Evolutionary conservation across 2,888 invertebrate species (phyloP).

Genomic region (Drosophila buzzatii): DNA sequence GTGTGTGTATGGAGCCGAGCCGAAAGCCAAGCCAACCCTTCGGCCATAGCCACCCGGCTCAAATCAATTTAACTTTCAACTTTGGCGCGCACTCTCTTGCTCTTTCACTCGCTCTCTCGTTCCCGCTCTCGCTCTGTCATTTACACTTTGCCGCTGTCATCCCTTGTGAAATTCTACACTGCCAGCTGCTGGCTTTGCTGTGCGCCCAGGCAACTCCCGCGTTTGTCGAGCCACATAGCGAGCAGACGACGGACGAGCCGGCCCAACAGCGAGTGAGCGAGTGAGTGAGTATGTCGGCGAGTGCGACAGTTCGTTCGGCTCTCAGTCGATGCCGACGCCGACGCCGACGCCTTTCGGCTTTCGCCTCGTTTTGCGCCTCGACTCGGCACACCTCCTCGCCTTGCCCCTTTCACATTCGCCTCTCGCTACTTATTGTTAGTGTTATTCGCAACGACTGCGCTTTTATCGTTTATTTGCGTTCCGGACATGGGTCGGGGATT

Average conservation of each 20-base stretch:
- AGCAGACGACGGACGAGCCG: slow-evolving; percentile 59
- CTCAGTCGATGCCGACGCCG: neutral
- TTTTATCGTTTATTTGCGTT: slow-evolving; percentile 79
- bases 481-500: slow-evolving; percentile 54
- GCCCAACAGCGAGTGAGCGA: slow-evolving; percentile 41
- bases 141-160: slow-evolving; percentile 23
- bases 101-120: slow-evolving; percentile 14
- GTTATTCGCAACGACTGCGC: slow-evolving; percentile 79
- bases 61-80: slow-evolving; percentile 80
- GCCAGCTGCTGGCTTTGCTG: slow-evolving; percentile 58
- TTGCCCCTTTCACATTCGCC: neutral
- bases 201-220: slow-evolving; percentile 82
- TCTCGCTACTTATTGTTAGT: slow-evolving; percentile 80
- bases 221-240: slow-evolving; percentile 76
- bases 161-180: slow-evolving; percentile 51
- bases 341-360: slow-evolving; percentile 1
- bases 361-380: slow-evolving; percentile 6
- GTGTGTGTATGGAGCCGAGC: slow-evolving; percentile 42
- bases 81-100: slow-evolving; percentile 40
- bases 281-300: slow-evolving; percentile 48
- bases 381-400: neutral
- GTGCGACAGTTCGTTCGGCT: slow-evolving; percentile 45
- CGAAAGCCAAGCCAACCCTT: slow-evolving; percentile 49
- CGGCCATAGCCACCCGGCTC: slow-evolving; percentile 58
- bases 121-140: slow-evolving; percentile 4